These are phyloP conservation scores for Actenoides lindsayi DNA, from an alignment of 2,113 vertebrate species.

Conservation along the genomic window DNA sequence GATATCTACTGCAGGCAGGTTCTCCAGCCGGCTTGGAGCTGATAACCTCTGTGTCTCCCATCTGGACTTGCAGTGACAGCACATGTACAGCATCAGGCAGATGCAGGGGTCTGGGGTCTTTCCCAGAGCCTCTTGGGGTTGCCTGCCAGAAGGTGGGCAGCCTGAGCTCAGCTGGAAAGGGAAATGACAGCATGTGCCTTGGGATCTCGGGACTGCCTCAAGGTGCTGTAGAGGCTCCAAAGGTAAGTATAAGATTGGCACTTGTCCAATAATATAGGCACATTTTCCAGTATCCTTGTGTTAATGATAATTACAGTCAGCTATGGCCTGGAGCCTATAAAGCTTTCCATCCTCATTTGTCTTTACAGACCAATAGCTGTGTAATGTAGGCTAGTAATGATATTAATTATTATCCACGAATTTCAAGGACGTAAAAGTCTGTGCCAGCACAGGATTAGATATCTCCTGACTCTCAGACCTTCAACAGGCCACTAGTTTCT, in stretches of 20 bases:
- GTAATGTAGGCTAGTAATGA: not conserved
- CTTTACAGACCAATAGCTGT: not conserved
- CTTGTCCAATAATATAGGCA: not conserved
- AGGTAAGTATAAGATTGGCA: not conserved
- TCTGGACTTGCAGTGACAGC: not conserved
- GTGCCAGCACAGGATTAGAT: conserved; percentile 15
- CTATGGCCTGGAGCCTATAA: not conserved
- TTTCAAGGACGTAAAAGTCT: not conserved
- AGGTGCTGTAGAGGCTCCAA: not conserved
- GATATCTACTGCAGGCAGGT: not conserved
- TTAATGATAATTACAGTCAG: not conserved
- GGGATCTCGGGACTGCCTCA: not conserved
- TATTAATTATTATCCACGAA: not conserved
- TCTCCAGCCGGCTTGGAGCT: not conserved
- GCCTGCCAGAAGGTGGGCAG: not conserved
- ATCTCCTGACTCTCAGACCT: conserved; percentile 39
- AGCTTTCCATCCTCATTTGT: not conserved
- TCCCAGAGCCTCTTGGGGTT: not conserved
- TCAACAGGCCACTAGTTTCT: conserved; percentile 35
- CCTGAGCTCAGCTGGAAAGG: not conserved
- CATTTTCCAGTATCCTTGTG: not conserved
- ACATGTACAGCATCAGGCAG: not conserved
- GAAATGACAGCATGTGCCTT: not conserved
- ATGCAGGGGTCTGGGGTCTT: not conserved
- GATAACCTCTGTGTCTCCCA: not conserved